Percentiles rank a stretch among this genome's conserved stretches.
phyloP scores from a whole-genome alignment of 2,797 vertebrate species.

The Delichon dasypus region DNA sequence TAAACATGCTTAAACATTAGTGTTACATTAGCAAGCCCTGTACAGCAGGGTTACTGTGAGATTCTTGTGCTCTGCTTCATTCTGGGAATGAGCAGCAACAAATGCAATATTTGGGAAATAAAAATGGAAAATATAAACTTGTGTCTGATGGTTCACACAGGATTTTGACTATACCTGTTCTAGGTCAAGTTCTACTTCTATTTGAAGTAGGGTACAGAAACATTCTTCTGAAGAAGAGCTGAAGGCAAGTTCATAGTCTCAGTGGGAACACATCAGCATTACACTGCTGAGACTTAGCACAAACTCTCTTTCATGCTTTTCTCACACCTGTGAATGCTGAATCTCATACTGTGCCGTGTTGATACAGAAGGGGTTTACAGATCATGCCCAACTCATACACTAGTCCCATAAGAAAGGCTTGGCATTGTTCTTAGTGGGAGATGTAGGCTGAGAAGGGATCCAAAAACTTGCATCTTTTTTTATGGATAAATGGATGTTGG shows the following conservation, averaged over 20 bases:
- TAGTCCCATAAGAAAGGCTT: neutral
- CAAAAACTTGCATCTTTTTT: neutral
- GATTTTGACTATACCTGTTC: neutral
- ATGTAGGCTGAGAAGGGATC: neutral
- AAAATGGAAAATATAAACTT: neutral
- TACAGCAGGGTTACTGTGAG: neutral
- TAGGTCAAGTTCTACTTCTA: neutral
- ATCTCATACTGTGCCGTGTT: neutral
- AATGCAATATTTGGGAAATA: neutral
- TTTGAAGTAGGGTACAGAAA: neutral
- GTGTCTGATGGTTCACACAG: neutral
- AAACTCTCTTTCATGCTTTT: neutral
- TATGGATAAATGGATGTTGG: neutral
- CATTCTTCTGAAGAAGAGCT: neutral
- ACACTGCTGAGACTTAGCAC: neutral
- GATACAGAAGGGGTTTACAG: neutral
- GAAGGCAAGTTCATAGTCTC: neutral
- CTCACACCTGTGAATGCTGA: neutral
- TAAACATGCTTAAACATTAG: neutral
- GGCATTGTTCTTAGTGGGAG: neutral
- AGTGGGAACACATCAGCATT: neutral
- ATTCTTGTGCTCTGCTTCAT: neutral
- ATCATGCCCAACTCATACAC: neutral
- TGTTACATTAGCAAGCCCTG: neutral
- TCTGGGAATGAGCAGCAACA: neutral